Conservation (phyloP, 2,797 vertebrate genomes). For the Acanthornis magna region DNA sequence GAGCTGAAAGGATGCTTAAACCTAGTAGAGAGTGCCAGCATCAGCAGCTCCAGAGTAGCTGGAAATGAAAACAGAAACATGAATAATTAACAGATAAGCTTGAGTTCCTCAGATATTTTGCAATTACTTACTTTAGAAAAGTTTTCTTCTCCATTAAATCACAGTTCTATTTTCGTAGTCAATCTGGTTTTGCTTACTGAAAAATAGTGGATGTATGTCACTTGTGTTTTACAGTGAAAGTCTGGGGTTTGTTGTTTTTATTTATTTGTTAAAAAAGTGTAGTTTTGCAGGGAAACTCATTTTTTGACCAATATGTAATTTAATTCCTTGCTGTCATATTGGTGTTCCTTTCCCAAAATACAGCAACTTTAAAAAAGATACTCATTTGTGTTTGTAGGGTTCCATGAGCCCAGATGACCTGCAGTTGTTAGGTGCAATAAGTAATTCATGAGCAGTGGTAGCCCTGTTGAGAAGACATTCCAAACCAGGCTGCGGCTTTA, state of each 20-base stretch:
- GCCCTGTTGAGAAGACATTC: background rate
- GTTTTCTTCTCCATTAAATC: background rate
- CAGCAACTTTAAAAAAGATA: background rate
- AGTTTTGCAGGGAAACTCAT: background rate
- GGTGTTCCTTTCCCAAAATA: background rate
- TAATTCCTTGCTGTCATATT: background rate
- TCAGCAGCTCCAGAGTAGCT: constrained; percentile 55
- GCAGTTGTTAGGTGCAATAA: background rate
- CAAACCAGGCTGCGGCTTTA: background rate
- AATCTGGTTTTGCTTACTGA: background rate
- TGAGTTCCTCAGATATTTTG: background rate
- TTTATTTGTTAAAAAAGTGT: background rate
- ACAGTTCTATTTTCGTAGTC: background rate
- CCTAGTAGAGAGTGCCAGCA: constrained; percentile 46
- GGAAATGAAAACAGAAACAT: constrained; percentile 61
- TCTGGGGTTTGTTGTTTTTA: background rate
- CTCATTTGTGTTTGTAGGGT: accelerated
- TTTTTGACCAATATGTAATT: background rate
- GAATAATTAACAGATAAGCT: constrained; percentile 63
- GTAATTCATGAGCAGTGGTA: background rate
- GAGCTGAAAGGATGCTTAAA: constrained; percentile 56
- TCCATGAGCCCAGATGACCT: background rate
- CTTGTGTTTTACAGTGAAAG: background rate
- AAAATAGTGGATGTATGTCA: background rate
- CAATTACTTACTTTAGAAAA: background rate